Evolutionary conservation across 2,888 invertebrate genomes (phyloP), one percentile per base, ranked within the genome.

Genomic region (Melieria omissa): DNA sequence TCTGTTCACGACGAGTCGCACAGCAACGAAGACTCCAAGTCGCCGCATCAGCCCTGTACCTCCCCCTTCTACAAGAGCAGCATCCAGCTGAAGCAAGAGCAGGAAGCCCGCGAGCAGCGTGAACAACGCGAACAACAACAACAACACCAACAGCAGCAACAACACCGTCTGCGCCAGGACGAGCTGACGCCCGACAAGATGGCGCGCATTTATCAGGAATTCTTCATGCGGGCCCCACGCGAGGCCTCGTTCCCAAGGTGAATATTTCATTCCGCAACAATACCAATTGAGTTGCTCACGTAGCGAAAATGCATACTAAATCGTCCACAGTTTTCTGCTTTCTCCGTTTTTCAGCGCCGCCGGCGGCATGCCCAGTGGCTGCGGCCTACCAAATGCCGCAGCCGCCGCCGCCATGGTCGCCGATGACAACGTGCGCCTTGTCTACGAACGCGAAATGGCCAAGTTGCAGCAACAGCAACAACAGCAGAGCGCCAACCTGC

Each of bases 151-250:
- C 80, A 82, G 45, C 81, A 81, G 29, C 73, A 79, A 46, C 83
- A 81, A 75, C 79, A 93, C 91, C 79, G 80, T 0, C 54, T 81
- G 14, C 80, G 80, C 6, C 75, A 75, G 6, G 80, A 85, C 71
- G 97, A 97, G 88, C 95, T 98, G 88, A 95, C 98, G 54, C 97
- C 98, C 85, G 98, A 99, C 85, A 97, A 97, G 88, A 96, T 98
- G 81, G 93, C 95, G 57, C 91, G 96, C 82, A 95, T 98, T 82
- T 98, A 98, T 85, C 97, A 98, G 83, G 97, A 97, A 84, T 90
- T 99, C 70, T 96, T 97, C 92, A 95, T 93, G 80, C 90, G 94
- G 70, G 92, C 91, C 77, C 93, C 91, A 52, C 89, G 94, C 58
- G 95, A 95, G 76, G 91, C 93, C 73, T 91, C 93, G 14, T 93